These are phyloP conservation scores for Diarsia rubi DNA, from an alignment of 2,888 invertebrate genomes.

Conservation along the genomic window DNA sequence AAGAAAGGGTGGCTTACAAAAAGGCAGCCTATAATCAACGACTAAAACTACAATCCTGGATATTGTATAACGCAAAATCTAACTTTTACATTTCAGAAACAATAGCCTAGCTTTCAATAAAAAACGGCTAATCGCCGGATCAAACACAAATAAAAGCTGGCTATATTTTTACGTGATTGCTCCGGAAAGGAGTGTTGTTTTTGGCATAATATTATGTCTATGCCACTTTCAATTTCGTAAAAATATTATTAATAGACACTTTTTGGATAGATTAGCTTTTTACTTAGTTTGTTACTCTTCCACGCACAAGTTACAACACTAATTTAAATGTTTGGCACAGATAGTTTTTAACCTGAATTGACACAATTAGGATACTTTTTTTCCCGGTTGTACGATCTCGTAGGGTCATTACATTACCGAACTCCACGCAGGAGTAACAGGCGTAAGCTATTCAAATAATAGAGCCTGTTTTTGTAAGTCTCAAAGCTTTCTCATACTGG, in stretches of 20 bases:
- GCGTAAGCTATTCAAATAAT: too few relatives aligned
- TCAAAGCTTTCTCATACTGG: background rate
- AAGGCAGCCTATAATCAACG: background rate
- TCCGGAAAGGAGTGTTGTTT: background rate
- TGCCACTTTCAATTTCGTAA: too few relatives aligned
- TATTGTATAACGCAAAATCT: background rate
- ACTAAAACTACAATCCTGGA: constrained; percentile 3
- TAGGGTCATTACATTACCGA: too few relatives aligned
- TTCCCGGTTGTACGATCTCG: too few relatives aligned
- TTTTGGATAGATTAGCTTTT: too few relatives aligned
- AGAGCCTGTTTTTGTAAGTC: background rate
- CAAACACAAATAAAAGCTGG: background rate
- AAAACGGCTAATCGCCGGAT: background rate
- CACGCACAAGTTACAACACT: too few relatives aligned
- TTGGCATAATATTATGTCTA: too few relatives aligned
- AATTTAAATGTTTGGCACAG: too few relatives aligned
- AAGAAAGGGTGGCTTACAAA: background rate
- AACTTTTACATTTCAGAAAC: constrained; percentile 2
- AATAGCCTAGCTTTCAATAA: background rate
- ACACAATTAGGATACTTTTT: too few relatives aligned
- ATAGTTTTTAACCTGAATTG: background rate
- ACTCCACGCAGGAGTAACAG: too few relatives aligned
- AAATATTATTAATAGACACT: too few relatives aligned
- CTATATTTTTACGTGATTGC: background rate
- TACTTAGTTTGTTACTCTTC: background rate